Percentiles rank a stretch among this genome's conserved stretches.
Conservation (phyloP, 2,888 invertebrate species). For the Leptopterna dolabrata region DNA sequence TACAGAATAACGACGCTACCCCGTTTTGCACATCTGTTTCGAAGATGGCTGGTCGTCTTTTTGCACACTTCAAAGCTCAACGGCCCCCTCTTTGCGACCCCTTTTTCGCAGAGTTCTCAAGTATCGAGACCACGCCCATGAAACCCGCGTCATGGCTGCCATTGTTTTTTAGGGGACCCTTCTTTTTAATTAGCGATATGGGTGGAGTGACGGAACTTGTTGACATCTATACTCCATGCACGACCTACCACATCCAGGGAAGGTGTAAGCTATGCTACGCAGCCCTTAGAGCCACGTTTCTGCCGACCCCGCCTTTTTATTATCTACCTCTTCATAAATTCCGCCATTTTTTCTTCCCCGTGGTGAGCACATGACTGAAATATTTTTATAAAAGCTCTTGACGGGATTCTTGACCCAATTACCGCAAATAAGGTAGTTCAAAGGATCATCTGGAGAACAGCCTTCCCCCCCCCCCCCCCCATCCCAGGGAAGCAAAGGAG, state of each 20-base stretch:
- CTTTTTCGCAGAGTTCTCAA: conserved; percentile 34
- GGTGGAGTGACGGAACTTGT: conserved; percentile 40
- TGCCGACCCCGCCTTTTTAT: conserved; percentile 33
- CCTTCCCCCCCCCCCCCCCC: too few species aligned
- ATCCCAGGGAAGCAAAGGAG: neutral
- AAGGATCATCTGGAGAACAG: neutral
- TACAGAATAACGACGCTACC: conserved; percentile 12
- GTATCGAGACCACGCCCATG: conserved; percentile 50
- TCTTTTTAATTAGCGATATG: conserved; percentile 50
- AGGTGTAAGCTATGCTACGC: neutral
- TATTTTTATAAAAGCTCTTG: neutral
- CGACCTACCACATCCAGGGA: conserved; percentile 38
- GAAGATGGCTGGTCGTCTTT: conserved; percentile 54
- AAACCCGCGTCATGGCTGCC: conserved; percentile 46
- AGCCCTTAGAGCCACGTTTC: neutral
- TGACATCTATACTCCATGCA: conserved; percentile 10
- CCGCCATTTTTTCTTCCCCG: conserved; percentile 32
- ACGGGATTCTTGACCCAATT: conserved; percentile 28
- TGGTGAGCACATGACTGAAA: neutral
- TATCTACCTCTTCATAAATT: conserved; percentile 10
- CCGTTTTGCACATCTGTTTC: conserved; percentile 47
- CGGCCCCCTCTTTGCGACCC: neutral
- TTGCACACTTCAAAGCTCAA: conserved; percentile 46
- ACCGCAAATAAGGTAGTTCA: conserved; percentile 14
- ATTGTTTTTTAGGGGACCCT: conserved; percentile 41